Evolutionary conservation across 1,140 invertebrate species (phyloP).

Genomic region (Hetaerina americana): DNA sequence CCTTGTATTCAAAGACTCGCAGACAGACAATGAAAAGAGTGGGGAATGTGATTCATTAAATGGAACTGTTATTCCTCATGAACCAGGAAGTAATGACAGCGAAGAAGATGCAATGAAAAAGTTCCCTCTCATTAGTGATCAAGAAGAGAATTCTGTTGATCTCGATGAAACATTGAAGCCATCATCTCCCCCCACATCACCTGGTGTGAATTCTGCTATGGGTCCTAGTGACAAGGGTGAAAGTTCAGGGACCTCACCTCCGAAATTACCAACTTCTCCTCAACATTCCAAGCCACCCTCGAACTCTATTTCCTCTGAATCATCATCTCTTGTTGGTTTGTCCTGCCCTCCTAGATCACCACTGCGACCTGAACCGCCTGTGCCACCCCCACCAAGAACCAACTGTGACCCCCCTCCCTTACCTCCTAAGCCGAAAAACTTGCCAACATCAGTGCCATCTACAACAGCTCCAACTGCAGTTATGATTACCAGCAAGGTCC

Average conservation of each 20-base stretch:
- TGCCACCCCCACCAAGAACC: slow-evolving; percentile 21
- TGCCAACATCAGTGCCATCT: slow-evolving; percentile 18
- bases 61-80: background rate
- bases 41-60: background rate
- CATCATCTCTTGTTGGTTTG: slow-evolving; percentile 28
- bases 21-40: background rate
- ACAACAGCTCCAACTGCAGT: background rate
- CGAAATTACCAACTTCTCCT: slow-evolving; percentile 18
- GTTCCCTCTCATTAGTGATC: background rate
- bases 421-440: slow-evolving; percentile 32
- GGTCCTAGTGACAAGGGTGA: background rate
- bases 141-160: background rate
- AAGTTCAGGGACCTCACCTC: background rate
- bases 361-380: slow-evolving; percentile 8
- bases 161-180: background rate
- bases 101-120: background rate
- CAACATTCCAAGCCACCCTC: slow-evolving; percentile 24
- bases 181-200: background rate
- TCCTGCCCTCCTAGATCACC: slow-evolving; percentile 15
- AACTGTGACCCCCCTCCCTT: slow-evolving; percentile 30
- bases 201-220: background rate
- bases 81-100: background rate
- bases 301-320: slow-evolving; percentile 26
- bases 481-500: background rate
- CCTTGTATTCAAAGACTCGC: background rate